These are phyloP conservation scores for Sarcophaga variegata DNA, from an alignment of 2,888 invertebrate species.

Conservation along the genomic window DNA sequence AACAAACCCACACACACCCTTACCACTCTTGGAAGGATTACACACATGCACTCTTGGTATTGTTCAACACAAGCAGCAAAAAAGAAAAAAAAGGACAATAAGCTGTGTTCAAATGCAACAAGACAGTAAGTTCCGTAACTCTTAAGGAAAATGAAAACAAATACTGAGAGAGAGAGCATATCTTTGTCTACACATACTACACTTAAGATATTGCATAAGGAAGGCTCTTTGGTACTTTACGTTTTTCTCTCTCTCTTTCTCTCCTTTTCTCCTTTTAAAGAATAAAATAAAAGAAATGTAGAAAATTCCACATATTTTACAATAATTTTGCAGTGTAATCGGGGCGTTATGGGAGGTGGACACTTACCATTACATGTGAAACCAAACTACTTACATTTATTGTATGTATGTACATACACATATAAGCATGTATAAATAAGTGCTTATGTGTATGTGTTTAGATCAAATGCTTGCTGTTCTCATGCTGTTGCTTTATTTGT, in stretches of 20 bases:
- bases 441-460: neutral
- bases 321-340: neutral
- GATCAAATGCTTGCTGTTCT: neutral
- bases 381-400: conserved; percentile 2
- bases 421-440: too few relatives aligned
- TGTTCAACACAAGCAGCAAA: conserved; percentile 1
- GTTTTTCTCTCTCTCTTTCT: neutral
- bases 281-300: neutral
- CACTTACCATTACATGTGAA: neutral
- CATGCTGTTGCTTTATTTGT: conserved; percentile 35
- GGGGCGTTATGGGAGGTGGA: conserved; percentile 36
- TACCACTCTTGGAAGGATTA: neutral
- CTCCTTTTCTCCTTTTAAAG: neutral
- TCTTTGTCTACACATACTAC: conserved; percentile 21
- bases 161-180: neutral
- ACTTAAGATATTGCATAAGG: conserved; percentile 11
- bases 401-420: neutral
- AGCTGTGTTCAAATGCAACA: conserved; percentile 63
- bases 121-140: conserved; percentile 48
- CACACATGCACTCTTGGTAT: neutral
- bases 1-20: neutral
- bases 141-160: conserved; percentile 10
- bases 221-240: conserved; percentile 18
- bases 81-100: conserved; percentile 59
- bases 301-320: neutral